These are phyloP conservation scores for Stichopus horrens DNA, from an alignment of 53 echinoderm and acorn worm genomes.

Conservation along the genomic window DNA sequence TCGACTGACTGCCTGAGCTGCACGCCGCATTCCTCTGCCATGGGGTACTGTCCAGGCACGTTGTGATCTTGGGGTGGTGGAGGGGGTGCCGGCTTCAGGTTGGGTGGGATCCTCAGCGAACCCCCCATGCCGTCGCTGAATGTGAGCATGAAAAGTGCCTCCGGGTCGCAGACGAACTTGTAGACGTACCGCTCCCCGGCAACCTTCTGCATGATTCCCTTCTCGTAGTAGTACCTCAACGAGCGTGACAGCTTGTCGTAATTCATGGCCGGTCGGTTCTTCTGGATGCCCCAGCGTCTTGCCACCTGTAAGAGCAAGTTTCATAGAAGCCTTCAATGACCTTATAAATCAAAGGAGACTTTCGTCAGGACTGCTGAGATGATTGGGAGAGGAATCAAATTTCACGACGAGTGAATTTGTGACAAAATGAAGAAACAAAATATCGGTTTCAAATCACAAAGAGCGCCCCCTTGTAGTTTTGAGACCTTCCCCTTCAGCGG, in stretches of 20 bases:
- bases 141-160: slow-evolving; percentile 97
- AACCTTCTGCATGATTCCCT: slow-evolving; percentile 99
- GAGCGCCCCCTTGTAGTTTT: too few species aligned
- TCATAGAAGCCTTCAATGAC: not conserved
- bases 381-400: too few species aligned
- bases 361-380: too few species aligned
- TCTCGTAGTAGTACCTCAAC: slow-evolving; percentile 96
- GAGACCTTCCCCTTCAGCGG: too few species aligned
- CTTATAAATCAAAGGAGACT: too few species aligned
- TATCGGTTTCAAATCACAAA: too few species aligned
- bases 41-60: slow-evolving; percentile 54
- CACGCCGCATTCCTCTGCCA: slow-evolving; percentile 25
- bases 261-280: slow-evolving; percentile 99
- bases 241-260: slow-evolving; percentile 99
- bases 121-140: slow-evolving; percentile 89
- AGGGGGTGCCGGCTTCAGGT: slow-evolving; percentile 40
- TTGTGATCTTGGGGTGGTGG: slow-evolving; percentile 67
- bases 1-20: slow-evolving; percentile 55
- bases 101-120: slow-evolving; percentile 46
- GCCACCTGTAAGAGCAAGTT: slow-evolving; percentile 65
- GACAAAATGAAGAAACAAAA: too few species aligned
- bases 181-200: slow-evolving; percentile 99
- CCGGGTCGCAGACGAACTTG: slow-evolving; percentile 99
- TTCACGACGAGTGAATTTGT: too few species aligned
- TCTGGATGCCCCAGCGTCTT: slow-evolving; percentile 97